Evolutionary conservation across 2,797 vertebrate species (phyloP).

Genomic region (Erpetoichthys calabaricus): DNA sequence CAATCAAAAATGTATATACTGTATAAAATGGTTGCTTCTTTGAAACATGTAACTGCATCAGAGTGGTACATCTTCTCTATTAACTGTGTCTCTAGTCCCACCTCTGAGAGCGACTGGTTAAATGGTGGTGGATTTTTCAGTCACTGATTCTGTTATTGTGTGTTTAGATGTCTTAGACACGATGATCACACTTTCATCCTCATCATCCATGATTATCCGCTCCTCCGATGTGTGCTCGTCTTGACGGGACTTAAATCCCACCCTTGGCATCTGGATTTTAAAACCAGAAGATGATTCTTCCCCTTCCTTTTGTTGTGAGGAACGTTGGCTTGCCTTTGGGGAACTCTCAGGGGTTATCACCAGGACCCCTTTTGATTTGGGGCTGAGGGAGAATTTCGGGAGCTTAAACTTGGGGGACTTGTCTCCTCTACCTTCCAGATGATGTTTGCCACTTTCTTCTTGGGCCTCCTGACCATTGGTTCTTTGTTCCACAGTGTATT

Average conservation of each 20-base stretch:
- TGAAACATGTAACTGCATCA: too few species aligned
- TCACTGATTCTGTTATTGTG: constrained; percentile 33
- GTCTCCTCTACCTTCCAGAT: constrained; percentile 32
- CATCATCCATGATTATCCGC: constrained; percentile 27
- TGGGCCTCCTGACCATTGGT: not conserved
- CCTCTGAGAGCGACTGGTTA: constrained; percentile 12
- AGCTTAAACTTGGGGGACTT: constrained; percentile 59
- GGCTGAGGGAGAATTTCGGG: constrained; percentile 58
- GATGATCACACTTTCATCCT: constrained; percentile 29
- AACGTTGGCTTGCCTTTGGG: constrained; percentile 36
- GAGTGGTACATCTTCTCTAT: too few species aligned
- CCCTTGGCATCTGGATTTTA: constrained; percentile 48
- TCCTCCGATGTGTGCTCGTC: constrained; percentile 32
- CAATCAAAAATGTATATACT: too few species aligned
- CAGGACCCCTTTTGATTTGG: constrained; percentile 48
- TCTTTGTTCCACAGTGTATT: constrained; percentile 19
- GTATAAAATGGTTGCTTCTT: too few species aligned
- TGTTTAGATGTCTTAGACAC: constrained; percentile 44
- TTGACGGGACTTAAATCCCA: constrained; percentile 42
- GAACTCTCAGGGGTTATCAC: constrained; percentile 48
- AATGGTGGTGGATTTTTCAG: constrained; percentile 32
- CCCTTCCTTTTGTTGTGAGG: constrained; percentile 31
- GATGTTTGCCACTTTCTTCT: constrained; percentile 12
- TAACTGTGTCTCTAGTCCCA: too few species aligned
- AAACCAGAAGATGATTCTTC: constrained; percentile 40